Percentiles rank a stretch among this genome's conserved stretches.
These are phyloP conservation scores for Pampusana beccarii DNA, from an alignment of 2,113 vertebrate species.

Conservation along the genomic window DNA sequence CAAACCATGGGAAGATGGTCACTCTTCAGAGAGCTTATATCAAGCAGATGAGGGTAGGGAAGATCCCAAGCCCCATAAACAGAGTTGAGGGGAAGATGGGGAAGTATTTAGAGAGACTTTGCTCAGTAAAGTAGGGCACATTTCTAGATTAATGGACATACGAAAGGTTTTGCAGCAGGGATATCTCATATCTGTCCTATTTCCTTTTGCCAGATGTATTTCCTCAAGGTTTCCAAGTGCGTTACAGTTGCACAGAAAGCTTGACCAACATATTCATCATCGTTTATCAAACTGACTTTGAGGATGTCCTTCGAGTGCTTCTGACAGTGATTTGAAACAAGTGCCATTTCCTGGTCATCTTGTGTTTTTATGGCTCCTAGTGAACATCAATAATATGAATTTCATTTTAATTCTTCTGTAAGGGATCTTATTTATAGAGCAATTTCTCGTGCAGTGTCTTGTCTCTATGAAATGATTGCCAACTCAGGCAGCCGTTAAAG, in stretches of 20 bases:
- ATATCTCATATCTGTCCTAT: constrained; percentile 5
- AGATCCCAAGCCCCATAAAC: not conserved
- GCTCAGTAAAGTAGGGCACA: not conserved
- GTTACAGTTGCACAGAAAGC: constrained; percentile 26
- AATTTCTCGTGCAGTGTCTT: constrained; percentile 78
- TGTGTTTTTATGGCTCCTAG: constrained; percentile 66
- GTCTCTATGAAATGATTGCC: constrained; percentile 82
- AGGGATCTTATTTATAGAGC: constrained; percentile 82
- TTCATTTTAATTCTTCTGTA: constrained; percentile 83
- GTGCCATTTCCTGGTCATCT: constrained; percentile 61
- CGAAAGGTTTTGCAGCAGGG: not conserved
- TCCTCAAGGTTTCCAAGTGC: constrained; percentile 68
- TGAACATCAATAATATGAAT: constrained; percentile 81
- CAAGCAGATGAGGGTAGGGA: not conserved
- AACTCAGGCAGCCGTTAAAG: constrained; percentile 78
- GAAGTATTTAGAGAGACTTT: not conserved
- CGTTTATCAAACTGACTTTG: constrained; percentile 74
- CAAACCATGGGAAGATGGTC: not conserved
- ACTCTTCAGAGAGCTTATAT: not conserved
- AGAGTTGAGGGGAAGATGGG: accelerated
- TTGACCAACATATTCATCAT: constrained; percentile 50
- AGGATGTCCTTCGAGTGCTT: constrained; percentile 71
- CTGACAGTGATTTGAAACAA: constrained; percentile 73
- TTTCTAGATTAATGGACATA: not conserved
- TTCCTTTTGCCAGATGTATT: constrained; percentile 46